Percentiles rank a stretch among this genome's conserved stretches.
These are phyloP conservation scores for Kryptolebias marmoratus DNA, from an alignment of 2,113 vertebrate genomes.

Conservation along the genomic window DNA sequence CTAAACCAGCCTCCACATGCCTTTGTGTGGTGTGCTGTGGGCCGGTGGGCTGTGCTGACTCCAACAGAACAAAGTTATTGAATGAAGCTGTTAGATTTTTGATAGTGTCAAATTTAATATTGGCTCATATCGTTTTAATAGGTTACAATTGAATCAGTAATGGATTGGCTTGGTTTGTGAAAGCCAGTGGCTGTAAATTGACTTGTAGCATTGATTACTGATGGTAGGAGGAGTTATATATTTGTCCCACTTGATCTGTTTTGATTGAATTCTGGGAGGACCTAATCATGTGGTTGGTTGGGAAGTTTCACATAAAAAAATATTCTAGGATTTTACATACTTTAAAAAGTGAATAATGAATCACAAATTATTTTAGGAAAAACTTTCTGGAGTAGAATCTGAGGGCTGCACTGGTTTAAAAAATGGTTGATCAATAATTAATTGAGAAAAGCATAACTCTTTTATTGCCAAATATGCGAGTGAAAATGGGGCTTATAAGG, in stretches of 20 bases:
- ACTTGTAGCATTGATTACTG: constrained; percentile 70
- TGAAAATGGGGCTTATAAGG: constrained; percentile 34
- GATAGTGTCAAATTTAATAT: constrained; percentile 59
- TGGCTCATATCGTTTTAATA: constrained; percentile 40
- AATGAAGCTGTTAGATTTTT: constrained; percentile 51
- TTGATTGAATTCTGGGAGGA: constrained; percentile 50
- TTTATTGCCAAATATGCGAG: constrained; percentile 68
- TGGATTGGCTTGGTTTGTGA: constrained; percentile 50
- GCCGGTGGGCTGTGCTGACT: constrained; percentile 7
- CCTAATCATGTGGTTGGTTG: constrained; percentile 58
- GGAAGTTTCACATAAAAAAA: constrained; percentile 43
- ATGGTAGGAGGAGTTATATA: constrained; percentile 40
- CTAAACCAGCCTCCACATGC: constrained; percentile 18
- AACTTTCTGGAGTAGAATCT: constrained; percentile 7
- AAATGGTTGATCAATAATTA: constrained; percentile 56
- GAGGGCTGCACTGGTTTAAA: constrained; percentile 23
- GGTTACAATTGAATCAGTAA: constrained; percentile 62
- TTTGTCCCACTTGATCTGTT: constrained; percentile 55
- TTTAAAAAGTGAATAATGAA: constrained; percentile 65
- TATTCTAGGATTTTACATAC: constrained; percentile 56
- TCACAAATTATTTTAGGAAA: constrained; percentile 33
- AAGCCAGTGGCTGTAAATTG: constrained; percentile 66
- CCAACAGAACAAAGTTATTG: constrained; percentile 41
- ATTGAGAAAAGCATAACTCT: constrained; percentile 48
- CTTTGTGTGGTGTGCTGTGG: background rate